Conservation (phyloP, 1,140 invertebrate genomes). For the Leptoteleia sp. region DNA sequence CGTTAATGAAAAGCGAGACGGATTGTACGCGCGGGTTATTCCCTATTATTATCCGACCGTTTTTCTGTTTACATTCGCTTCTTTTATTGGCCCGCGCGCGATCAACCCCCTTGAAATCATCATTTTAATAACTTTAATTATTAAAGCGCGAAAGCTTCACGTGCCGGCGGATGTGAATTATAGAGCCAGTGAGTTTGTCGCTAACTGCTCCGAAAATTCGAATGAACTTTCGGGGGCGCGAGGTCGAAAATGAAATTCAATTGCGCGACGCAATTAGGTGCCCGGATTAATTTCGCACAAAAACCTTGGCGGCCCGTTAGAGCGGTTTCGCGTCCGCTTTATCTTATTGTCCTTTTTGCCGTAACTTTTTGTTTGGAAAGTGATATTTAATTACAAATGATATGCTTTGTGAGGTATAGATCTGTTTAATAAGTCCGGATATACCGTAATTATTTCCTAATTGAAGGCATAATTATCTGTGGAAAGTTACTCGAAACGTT, state of each 20-base stretch:
- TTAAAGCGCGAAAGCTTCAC: not conserved
- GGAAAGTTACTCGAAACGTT: slow-evolving; percentile 7
- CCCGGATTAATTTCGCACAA: not conserved
- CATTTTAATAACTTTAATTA: slow-evolving; percentile 26
- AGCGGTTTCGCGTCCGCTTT: no score
- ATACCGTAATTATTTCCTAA: no score
- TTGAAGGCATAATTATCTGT: no score
- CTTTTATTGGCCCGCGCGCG: not conserved
- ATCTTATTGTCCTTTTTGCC: no score
- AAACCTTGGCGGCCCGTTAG: not conserved
- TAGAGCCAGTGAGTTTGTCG: no score
- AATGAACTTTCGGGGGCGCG: slow-evolving; percentile 2
- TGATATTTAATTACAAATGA: no score
- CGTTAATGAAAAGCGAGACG: no score
- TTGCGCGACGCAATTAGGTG: not conserved
- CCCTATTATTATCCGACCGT: slow-evolving; percentile 1
- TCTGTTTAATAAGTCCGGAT: no score
- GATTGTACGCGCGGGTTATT: slow-evolving; percentile 5
- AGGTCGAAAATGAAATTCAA: slow-evolving; percentile 19
- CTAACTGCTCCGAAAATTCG: slow-evolving; percentile 14
- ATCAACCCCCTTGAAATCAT: slow-evolving; percentile 2
- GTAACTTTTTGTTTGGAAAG: not conserved
- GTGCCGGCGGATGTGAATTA: not conserved
- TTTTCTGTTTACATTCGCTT: not conserved
- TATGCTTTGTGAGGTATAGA: no score